These are phyloP conservation scores for Ferrisia virgata DNA, from an alignment of 2,888 invertebrate species.

Conservation along the genomic window DNA sequence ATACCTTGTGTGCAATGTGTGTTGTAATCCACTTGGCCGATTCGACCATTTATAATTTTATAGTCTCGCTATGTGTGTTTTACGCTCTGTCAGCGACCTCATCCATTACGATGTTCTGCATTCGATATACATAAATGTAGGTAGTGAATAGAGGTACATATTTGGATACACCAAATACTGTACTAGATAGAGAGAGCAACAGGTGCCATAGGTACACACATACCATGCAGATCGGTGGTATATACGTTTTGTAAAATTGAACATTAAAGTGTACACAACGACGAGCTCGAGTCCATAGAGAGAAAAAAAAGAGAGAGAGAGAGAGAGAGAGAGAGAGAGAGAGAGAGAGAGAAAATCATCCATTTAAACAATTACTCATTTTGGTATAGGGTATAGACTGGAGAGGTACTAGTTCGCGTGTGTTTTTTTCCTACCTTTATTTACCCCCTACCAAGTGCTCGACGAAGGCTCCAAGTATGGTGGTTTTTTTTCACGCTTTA, in stretches of 20 bases:
- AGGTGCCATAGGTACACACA: not conserved
- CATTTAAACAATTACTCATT: not conserved
- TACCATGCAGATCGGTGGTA: no score
- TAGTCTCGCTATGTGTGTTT: no score
- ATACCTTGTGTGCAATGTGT: no score
- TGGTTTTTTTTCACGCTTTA: not conserved
- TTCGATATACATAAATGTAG: not conserved
- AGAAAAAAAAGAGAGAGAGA: no score
- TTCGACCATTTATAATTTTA: not conserved
- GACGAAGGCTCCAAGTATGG: not conserved
- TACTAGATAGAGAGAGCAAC: not conserved
- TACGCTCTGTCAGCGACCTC: slow-evolving; percentile 5
- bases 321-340: no score
- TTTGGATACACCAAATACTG: not conserved
- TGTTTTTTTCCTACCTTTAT: not conserved
- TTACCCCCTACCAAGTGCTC: not conserved
- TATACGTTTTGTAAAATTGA: no score
- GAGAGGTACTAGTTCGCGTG: not conserved
- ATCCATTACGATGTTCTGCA: not conserved
- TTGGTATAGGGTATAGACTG: no score
- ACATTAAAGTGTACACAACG: not conserved
- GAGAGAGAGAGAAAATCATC: not conserved
- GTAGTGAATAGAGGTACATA: not conserved
- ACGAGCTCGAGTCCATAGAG: no score
- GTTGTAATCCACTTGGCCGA: not conserved